Evolutionary conservation across 2,797 vertebrate species (phyloP).

Genomic region (Cyclopterus lumpus): DNA sequence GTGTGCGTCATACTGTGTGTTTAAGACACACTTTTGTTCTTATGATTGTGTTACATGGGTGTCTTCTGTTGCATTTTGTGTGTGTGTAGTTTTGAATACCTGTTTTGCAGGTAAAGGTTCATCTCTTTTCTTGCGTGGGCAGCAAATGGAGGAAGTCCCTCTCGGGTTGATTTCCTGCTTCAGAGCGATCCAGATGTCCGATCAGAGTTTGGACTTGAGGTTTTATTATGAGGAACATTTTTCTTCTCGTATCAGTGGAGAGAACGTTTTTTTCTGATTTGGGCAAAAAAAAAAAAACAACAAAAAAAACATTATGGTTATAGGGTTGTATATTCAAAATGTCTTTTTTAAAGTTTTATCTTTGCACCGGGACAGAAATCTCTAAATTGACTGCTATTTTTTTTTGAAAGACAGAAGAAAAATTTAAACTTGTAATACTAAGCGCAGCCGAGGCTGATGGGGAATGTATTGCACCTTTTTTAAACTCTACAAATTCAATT

Average conservation of each 20-base stretch:
- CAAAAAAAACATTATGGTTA: too few relatives aligned
- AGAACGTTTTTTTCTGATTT: slow-evolving; percentile 4
- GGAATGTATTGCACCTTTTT: not conserved
- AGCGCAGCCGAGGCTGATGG: not conserved
- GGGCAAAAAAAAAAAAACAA: too few relatives aligned
- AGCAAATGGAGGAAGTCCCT: slow-evolving; percentile 48
- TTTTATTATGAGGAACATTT: not conserved
- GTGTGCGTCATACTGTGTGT: not conserved
- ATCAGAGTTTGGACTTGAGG: slow-evolving; percentile 7
- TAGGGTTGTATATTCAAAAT: too few relatives aligned
- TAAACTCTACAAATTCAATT: not conserved
- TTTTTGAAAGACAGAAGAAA: not conserved
- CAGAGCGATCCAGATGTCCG: slow-evolving; percentile 25
- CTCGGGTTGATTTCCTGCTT: slow-evolving; percentile 39
- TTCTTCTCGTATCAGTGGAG: not conserved
- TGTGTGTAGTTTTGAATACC: slow-evolving; percentile 47
- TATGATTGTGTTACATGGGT: slow-evolving; percentile 24
- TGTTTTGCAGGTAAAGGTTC: slow-evolving; percentile 46
- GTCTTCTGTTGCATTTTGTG: slow-evolving; percentile 9
- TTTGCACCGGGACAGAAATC: not conserved
- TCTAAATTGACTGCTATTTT: not conserved
- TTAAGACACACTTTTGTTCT: not conserved
- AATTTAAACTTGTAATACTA: not conserved
- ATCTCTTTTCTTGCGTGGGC: slow-evolving; percentile 63
- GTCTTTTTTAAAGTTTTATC: not conserved